A percentile compares a stretch with the other conserved stretches of the same genome.
Evolutionary conservation across 2,888 invertebrate species (phyloP).

Genomic region (Sipunculus nudus): DNA sequence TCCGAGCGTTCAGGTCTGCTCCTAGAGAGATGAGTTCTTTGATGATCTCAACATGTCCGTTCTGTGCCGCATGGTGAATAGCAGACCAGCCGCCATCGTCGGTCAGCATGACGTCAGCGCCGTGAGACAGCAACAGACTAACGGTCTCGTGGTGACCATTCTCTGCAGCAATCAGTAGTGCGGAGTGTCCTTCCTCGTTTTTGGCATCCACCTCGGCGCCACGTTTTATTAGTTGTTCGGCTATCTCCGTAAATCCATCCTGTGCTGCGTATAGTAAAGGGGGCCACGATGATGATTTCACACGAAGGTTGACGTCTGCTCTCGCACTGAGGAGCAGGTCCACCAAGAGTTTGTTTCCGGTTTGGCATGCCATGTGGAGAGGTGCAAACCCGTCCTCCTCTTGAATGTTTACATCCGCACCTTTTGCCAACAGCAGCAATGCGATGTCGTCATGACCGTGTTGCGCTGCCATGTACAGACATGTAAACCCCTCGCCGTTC

Average conservation of each 20-base stretch:
- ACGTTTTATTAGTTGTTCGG: slow-evolving; percentile 23
- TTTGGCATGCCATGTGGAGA: background rate
- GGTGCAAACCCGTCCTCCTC: slow-evolving; percentile 24
- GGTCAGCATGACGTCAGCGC: slow-evolving; percentile 12
- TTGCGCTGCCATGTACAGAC: slow-evolving; percentile 36
- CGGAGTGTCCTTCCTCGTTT: slow-evolving; percentile 37
- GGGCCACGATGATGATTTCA: slow-evolving; percentile 27
- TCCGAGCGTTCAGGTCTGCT: slow-evolving; percentile 30
- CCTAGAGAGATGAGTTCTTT: slow-evolving; percentile 17
- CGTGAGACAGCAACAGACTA: slow-evolving; percentile 21
- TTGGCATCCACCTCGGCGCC: slow-evolving; percentile 27
- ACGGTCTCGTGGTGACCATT: slow-evolving; percentile 38
- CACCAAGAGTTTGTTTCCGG: slow-evolving; percentile 17
- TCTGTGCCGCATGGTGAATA: slow-evolving; percentile 42
- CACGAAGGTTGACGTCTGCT: slow-evolving; percentile 27
- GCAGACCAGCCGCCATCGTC: slow-evolving; percentile 36
- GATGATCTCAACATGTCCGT: slow-evolving; percentile 34
- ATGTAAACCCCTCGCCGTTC: slow-evolving; percentile 34
- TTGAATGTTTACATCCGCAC: slow-evolving; percentile 10
- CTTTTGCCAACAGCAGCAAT: slow-evolving; percentile 11
- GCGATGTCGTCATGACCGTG: slow-evolving; percentile 24
- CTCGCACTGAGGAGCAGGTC: slow-evolving; percentile 18
- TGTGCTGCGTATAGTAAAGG: slow-evolving; percentile 38
- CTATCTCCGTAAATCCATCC: slow-evolving; percentile 29
- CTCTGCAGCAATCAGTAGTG: slow-evolving; percentile 42